Evolutionary conservation across 2,113 vertebrate species (phyloP).

Genomic region (human): GRCh38 chr2:15645001-15645500

Average conservation of each 20-base stretch:
- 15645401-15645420: too few species aligned
- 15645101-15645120: background rate
- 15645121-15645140: background rate
- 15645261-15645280: background rate
- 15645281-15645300: background rate
- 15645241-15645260: background rate
- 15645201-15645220: fast-evolving
- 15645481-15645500: background rate
- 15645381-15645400: too few species aligned
- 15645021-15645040: background rate
- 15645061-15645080: background rate
- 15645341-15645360: background rate
- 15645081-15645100: background rate
- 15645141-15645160: fast-evolving
- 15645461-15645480: background rate
- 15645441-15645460: background rate
- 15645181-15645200: too few species aligned
- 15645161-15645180: background rate
- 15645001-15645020: background rate
- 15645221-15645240: background rate
- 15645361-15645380: too few species aligned
- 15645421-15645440: background rate
- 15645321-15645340: background rate
- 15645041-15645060: background rate
- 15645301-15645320: background rate